These are phyloP conservation scores for Drosophila subsilvestris DNA, from an alignment of 2,888 invertebrate species.

Conservation along the genomic window DNA sequence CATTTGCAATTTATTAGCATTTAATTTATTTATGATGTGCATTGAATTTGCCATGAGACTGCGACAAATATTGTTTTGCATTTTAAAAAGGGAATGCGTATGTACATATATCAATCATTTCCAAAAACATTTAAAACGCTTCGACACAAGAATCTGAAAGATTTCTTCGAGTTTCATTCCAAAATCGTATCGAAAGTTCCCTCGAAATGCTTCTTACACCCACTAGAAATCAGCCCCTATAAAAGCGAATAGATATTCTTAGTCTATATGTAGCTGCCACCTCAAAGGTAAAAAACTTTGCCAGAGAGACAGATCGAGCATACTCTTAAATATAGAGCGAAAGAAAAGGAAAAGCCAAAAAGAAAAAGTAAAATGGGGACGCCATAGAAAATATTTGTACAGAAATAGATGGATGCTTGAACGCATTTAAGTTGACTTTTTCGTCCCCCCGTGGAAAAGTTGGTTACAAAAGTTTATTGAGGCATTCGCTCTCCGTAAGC, in stretches of 20 bases:
- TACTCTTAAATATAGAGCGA: slow-evolving; percentile 32
- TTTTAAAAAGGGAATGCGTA: slow-evolving; percentile 1
- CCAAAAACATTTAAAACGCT: not conserved
- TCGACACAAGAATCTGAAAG: not conserved
- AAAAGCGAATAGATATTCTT: slow-evolving; percentile 21
- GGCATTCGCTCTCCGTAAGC: slow-evolving; percentile 65
- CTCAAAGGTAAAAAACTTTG: slow-evolving; percentile 73
- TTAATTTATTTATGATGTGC: slow-evolving; percentile 57
- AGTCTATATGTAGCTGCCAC: slow-evolving; percentile 52
- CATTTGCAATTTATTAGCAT: slow-evolving; percentile 66
- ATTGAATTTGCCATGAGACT: slow-evolving; percentile 21
- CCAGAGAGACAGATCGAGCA: slow-evolving; percentile 24
- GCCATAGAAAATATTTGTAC: slow-evolving; percentile 66
- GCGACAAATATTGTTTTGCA: slow-evolving; percentile 27
- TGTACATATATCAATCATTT: not conserved
- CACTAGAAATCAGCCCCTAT: slow-evolving; percentile 13
- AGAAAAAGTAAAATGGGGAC: slow-evolving; percentile 68
- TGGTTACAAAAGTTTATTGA: slow-evolving; percentile 62
- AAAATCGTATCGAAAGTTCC: slow-evolving; percentile 9
- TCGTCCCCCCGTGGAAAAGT: slow-evolving; percentile 40
- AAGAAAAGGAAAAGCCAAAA: slow-evolving; percentile 16
- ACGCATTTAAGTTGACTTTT: slow-evolving; percentile 58
- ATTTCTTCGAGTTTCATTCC: not conserved
- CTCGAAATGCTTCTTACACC: slow-evolving; percentile 1
- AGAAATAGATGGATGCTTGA: slow-evolving; percentile 61